Base-by-base conservation (phyloP, 2,113 vertebrate species). In the Pica pica region DNA sequence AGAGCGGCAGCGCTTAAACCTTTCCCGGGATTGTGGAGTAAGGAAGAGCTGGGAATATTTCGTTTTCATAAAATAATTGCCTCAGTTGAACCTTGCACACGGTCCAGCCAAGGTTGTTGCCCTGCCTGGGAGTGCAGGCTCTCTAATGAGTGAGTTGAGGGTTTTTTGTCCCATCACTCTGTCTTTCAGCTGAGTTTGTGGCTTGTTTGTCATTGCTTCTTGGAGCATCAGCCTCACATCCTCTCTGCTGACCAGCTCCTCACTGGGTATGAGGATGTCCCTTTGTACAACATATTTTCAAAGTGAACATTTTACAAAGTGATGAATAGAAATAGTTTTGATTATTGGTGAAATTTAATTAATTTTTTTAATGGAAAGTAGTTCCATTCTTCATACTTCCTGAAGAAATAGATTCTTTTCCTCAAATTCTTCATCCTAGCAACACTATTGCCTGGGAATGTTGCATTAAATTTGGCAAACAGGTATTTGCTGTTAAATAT, bases 1-100 rank as follows among this genome's bases (percentile, higher is more conserved):
- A 26, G 67, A 56, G 23, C 0, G 0, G 41, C 9, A 4, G 6
- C 0, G 0, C 28, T 26, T 79, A 9, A 67, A 24, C 35, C 67
- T 49, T 6, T 6, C 27, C 8, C 15, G 18, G 55, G 44, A 16
- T 21, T 26, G 3, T 46, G 30, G 42, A 23, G 33, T 68, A 64
- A 39, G 55, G 33, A 78, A 59, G 33, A 68, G 44, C 56, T 86
- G 49, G 49, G 44, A 78, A 68, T 89, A 44, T 24, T 70, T 77
- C 4, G 21, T 68, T 64, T 80, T 60, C 37, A 39, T 60, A 27
- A 37, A 60, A 37, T 37, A 37, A 52, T 84, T 80, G 18, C 59
- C 22, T 85, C 3, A 4, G 13, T 57, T 71, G 61, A 77, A 35
- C 24, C 8, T 69, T 41, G 6, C 9, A 1, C 30, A 8, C 8